A percentile compares a stretch with the other conserved stretches of the same genome.
Evolutionary conservation across 2,113 vertebrate genomes (phyloP).

Genomic region (Donacobius atricapilla): DNA sequence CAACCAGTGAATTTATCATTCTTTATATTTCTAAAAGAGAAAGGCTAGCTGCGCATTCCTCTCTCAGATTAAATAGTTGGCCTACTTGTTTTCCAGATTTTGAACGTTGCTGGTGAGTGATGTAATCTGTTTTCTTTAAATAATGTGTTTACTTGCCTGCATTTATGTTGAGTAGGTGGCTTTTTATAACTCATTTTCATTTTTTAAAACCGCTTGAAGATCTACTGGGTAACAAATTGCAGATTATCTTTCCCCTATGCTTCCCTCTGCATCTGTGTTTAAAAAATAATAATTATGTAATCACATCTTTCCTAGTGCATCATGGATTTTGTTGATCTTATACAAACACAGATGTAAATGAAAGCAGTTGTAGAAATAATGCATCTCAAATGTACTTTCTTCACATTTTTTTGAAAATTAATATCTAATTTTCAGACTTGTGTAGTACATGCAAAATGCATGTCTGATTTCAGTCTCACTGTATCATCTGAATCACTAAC

Average conservation of each 20-base stretch:
- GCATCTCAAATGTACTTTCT: neutral
- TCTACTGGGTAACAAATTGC: neutral
- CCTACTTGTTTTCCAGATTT: neutral
- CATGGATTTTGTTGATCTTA: neutral
- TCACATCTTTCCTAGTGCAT: neutral
- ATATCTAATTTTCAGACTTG: neutral
- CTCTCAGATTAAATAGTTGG: neutral
- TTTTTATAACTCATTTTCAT: neutral
- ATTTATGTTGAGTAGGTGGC: neutral
- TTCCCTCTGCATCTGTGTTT: neutral
- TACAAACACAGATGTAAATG: neutral
- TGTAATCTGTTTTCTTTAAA: neutral
- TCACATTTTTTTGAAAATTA: neutral
- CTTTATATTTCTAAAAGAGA: neutral
- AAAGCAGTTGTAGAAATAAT: neutral
- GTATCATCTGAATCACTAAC: neutral
- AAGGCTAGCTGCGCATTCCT: neutral
- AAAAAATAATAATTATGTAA: neutral
- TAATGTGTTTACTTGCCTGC: neutral
- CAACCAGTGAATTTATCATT: neutral
- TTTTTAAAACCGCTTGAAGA: neutral
- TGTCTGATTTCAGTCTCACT: neutral
- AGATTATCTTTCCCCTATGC: neutral
- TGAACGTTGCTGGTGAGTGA: neutral
- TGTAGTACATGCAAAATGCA: neutral